These are phyloP conservation scores for Micromussa lordhowensis DNA, from an alignment of 92 coral and sea anemone species.

Conservation along the genomic window DNA sequence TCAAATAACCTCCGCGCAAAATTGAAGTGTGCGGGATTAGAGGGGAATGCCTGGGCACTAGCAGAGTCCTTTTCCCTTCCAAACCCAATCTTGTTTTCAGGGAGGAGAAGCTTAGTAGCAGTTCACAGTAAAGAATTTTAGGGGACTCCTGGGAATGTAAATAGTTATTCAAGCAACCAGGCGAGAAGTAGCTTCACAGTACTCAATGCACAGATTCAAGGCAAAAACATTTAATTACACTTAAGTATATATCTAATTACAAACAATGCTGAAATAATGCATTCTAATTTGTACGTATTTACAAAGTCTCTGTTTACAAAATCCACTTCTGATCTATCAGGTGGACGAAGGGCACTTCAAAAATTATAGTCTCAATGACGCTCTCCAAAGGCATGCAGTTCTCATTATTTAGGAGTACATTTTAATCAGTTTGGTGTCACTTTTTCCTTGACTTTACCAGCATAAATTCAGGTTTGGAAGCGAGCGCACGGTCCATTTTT, in stretches of 20 bases:
- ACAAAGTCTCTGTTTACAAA: not conserved
- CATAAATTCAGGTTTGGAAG: not conserved
- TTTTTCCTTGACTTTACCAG: not conserved
- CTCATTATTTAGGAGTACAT: not conserved
- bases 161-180: not conserved
- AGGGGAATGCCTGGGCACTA: too few relatives aligned
- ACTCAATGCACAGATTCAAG: not conserved
- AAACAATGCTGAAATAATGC: not conserved
- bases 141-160: not conserved
- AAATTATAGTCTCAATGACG: not conserved
- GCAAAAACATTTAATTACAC: not conserved
- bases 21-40: too few relatives aligned
- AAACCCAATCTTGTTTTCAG: too few relatives aligned
- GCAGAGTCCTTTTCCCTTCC: too few relatives aligned
- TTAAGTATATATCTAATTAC: too few relatives aligned
- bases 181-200: too few relatives aligned
- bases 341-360: too few relatives aligned
- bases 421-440: too few relatives aligned
- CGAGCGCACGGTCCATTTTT: conserved; percentile 1
- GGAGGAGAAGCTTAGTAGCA: too few relatives aligned
- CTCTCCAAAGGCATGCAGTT: not conserved
- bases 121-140: too few relatives aligned
- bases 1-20: too few relatives aligned
- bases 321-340: not conserved
- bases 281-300: not conserved